phyloP scores from a whole-genome alignment of 2,888 invertebrate species.

The Epinotia ramella region DNA sequence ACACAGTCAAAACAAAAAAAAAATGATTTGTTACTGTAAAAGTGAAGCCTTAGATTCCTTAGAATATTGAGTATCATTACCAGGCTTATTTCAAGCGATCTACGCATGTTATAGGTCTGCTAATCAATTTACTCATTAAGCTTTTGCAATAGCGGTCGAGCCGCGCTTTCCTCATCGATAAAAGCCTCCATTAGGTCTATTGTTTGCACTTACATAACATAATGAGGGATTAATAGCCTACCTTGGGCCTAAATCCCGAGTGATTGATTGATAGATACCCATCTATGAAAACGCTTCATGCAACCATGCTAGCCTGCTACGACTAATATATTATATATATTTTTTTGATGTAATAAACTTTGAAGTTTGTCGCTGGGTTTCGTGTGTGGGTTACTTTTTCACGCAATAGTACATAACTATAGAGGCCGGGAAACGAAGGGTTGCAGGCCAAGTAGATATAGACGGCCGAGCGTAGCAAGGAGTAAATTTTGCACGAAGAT shows the following conservation, averaged over 20 bases:
- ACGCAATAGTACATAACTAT: too few relatives aligned
- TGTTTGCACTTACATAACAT: slow-evolving; percentile 42
- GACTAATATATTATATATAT: too few relatives aligned
- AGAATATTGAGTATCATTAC: neutral
- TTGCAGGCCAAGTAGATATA: too few relatives aligned
- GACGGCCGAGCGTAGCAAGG: too few relatives aligned
- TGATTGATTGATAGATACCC: slow-evolving; percentile 20
- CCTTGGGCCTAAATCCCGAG: slow-evolving; percentile 1
- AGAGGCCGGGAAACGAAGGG: too few relatives aligned
- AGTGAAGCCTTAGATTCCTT: neutral
- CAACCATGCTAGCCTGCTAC: neutral
- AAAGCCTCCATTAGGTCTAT: slow-evolving; percentile 43
- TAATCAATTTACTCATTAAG: slow-evolving; percentile 20
- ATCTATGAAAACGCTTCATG: neutral
- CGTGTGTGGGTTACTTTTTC: too few relatives aligned
- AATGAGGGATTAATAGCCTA: slow-evolving; percentile 17
- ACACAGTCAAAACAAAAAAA: too few relatives aligned
- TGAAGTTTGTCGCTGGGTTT: too few relatives aligned
- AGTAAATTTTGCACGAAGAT: too few relatives aligned
- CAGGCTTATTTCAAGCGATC: neutral
- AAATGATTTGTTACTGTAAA: too few relatives aligned
- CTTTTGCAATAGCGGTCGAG: slow-evolving; percentile 25
- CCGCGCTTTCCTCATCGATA: slow-evolving; percentile 51
- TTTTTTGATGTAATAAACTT: too few relatives aligned
- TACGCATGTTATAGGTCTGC: neutral